phyloP scores from a whole-genome alignment of 2,113 vertebrate genomes.

The Motacilla tschutschensis region DNA sequence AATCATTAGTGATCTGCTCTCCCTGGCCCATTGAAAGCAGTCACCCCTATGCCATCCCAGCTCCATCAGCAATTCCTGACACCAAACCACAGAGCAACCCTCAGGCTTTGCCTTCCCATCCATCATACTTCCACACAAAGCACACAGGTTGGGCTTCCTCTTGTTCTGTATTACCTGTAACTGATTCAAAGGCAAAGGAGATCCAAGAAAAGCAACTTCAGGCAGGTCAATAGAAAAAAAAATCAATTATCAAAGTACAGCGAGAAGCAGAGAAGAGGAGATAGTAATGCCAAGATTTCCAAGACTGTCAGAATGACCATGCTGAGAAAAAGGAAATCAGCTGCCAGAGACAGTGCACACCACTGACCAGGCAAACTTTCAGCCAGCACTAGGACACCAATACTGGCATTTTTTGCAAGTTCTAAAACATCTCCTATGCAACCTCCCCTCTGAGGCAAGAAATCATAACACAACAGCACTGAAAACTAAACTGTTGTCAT shows the following conservation, averaged over 20 bases:
- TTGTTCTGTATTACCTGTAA: not conserved
- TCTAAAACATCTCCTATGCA: not conserved
- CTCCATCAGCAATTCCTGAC: not conserved
- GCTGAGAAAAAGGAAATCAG: not conserved
- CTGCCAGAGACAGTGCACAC: not conserved
- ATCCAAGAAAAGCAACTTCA: not conserved
- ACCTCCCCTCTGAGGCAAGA: not conserved
- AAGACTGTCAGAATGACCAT: not conserved
- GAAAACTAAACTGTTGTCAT: not conserved
- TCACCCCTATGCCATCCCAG: not conserved
- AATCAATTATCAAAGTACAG: not conserved
- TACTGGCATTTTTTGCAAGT: not conserved
- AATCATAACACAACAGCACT: not conserved
- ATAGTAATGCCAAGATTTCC: not conserved
- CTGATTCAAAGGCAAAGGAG: not conserved
- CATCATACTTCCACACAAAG: not conserved
- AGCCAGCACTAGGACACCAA: not conserved
- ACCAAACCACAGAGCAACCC: not conserved
- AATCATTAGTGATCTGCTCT: not conserved
- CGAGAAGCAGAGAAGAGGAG: not conserved
- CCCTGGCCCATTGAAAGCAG: not conserved
- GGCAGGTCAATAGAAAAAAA: not conserved
- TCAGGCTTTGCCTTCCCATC: not conserved
- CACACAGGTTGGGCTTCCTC: not conserved
- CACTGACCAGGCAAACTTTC: not conserved